Percentiles rank a stretch among this genome's conserved stretches.
phyloP scores from a whole-genome alignment of 2,113 vertebrate species.

The Emydura subglobosa region DNA sequence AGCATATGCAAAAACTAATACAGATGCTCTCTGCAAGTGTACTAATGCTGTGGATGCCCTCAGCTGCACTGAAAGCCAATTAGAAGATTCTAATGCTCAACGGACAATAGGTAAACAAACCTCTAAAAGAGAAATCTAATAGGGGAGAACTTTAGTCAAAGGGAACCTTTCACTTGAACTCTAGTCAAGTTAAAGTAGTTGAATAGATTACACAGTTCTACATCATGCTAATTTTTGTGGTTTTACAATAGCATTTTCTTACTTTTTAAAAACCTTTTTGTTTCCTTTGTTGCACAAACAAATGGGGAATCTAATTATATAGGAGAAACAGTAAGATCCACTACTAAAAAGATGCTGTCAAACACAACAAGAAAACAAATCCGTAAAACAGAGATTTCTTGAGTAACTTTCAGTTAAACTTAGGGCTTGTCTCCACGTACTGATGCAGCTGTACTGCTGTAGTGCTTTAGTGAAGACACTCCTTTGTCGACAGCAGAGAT shows the following conservation, averaged over 20 bases:
- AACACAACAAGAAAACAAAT: too few species aligned
- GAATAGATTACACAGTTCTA: not conserved
- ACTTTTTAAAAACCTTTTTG: not conserved
- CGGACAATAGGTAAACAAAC: not conserved
- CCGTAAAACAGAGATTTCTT: too few species aligned
- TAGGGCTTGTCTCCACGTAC: too few species aligned
- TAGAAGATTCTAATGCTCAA: not conserved
- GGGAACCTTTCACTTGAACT: not conserved
- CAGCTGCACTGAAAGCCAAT: not conserved
- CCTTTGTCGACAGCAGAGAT: too few species aligned
- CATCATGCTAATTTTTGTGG: not conserved
- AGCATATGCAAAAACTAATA: too few species aligned
- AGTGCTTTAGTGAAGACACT: too few species aligned
- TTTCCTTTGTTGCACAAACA: not conserved
- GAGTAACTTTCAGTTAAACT: too few species aligned
- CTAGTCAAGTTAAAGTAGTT: not conserved
- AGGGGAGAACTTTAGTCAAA: not conserved
- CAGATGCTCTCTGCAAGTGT: too few species aligned
- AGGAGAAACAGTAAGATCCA: not conserved
- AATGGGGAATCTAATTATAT: not conserved
- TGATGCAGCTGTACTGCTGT: too few species aligned
- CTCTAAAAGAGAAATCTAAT: not conserved
- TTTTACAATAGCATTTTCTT: not conserved
- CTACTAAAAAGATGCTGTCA: not conserved
- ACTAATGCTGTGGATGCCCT: too few species aligned